Conservation (phyloP, 2,888 invertebrate genomes). For the Aromia moschata region DNA sequence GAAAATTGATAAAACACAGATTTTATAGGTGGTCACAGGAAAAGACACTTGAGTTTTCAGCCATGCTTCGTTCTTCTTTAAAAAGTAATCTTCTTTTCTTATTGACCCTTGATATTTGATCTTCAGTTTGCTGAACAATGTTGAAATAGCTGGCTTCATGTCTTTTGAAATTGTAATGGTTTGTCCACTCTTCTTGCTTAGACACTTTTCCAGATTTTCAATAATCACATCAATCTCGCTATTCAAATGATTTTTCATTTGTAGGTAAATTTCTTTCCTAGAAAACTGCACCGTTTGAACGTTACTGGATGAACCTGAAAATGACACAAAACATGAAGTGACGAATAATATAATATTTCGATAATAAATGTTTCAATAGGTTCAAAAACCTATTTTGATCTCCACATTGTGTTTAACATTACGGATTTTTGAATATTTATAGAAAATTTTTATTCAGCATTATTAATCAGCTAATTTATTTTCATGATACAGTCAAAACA, state of each 20-base stretch:
- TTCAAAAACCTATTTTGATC: conserved; percentile 2
- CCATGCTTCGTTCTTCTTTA: neutral
- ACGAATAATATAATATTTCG: conserved; percentile 5
- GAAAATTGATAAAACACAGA: neutral
- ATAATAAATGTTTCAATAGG: conserved; percentile 3
- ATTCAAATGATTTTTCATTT: conserved; percentile 9
- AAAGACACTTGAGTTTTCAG: conserved; percentile 1
- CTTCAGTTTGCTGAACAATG: conserved; percentile 1
- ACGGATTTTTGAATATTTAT: conserved; percentile 5
- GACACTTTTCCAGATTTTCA: conserved; percentile 7
- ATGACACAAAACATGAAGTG: conserved; percentile 9
- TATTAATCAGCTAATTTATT: neutral
- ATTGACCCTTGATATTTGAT: neutral
- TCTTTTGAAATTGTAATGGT: conserved; percentile 7
- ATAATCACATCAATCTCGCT: conserved; percentile 5
- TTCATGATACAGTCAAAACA: conserved; percentile 3
- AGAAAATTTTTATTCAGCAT: conserved; percentile 5
- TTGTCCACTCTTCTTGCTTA: conserved; percentile 9
- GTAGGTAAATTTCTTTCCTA: neutral
- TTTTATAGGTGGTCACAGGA: neutral
- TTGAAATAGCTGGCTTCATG: conserved; percentile 3
- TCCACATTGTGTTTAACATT: conserved; percentile 4
- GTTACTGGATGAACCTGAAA: conserved; percentile 7
- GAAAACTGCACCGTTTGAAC: conserved; percentile 6
- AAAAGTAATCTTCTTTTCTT: conserved; percentile 4